Conservation (phyloP, 2,888 invertebrate species). For the Drosophila meridionalis region DNA sequence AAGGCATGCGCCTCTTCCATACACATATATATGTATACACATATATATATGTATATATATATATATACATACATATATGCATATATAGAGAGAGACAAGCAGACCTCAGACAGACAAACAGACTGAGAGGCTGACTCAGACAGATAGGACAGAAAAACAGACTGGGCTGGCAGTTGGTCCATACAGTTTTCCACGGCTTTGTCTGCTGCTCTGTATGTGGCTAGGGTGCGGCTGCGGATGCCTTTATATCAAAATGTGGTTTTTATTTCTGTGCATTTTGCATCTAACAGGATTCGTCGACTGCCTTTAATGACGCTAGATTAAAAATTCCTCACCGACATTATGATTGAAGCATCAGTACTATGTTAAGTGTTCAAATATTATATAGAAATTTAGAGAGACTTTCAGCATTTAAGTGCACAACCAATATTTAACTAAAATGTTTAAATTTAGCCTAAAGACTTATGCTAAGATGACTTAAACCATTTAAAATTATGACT, state of each 20-base stretch:
- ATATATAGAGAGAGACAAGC: slow-evolving; percentile 28
- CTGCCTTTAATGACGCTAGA: slow-evolving; percentile 35
- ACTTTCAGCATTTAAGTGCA: neutral
- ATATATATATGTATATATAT: slow-evolving; percentile 2
- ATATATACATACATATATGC: neutral
- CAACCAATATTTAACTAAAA: neutral
- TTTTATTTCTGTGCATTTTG: slow-evolving; percentile 68
- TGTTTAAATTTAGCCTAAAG: neutral
- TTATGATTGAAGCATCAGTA: slow-evolving; percentile 8
- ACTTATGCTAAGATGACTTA: neutral
- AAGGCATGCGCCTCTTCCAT: slow-evolving; percentile 56
- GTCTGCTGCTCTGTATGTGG: slow-evolving; percentile 55
- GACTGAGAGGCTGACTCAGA: slow-evolving; percentile 43
- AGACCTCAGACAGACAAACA: slow-evolving; percentile 58
- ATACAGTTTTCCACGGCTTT: slow-evolving; percentile 60
- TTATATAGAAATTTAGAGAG: neutral
- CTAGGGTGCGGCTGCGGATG: slow-evolving; percentile 54
- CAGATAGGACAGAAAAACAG: slow-evolving; percentile 31
- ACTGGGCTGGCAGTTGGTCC: slow-evolving; percentile 60
- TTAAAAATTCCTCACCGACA: slow-evolving; percentile 8
- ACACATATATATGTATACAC: slow-evolving; percentile 7
- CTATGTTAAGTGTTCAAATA: neutral
- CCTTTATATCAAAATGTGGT: slow-evolving; percentile 76
- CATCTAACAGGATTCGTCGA: slow-evolving; percentile 52
- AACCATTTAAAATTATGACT: slow-evolving; percentile 3